Percentiles rank a stretch among this genome's conserved stretches.
phyloP scores from a whole-genome alignment of 2,888 invertebrate genomes.

The Metacarcinus magister region DNA sequence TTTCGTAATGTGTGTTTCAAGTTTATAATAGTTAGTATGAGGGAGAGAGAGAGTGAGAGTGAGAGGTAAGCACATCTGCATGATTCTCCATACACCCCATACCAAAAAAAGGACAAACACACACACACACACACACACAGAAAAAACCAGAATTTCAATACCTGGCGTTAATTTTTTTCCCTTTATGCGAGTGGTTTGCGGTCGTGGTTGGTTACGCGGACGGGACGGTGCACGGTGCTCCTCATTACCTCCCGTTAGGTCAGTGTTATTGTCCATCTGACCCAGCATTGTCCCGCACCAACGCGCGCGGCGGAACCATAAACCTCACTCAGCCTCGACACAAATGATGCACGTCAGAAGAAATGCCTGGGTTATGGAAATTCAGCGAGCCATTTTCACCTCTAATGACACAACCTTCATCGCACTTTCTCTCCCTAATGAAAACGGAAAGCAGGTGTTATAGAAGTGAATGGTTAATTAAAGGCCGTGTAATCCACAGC shows the following conservation, averaged over 20 bases:
- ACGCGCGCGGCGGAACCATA: not conserved
- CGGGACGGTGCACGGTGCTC: not conserved
- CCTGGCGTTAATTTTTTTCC: not conserved
- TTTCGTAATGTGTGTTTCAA: not conserved
- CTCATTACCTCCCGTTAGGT: slow-evolving; percentile 51
- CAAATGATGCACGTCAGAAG: slow-evolving; percentile 18
- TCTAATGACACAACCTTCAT: slow-evolving; percentile 37
- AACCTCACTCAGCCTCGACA: slow-evolving; percentile 34
- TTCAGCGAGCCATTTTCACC: slow-evolving; percentile 14
- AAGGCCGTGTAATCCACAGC: not conserved
- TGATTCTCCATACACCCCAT: not conserved
- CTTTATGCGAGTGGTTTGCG: not conserved
- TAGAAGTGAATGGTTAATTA: slow-evolving; percentile 49
- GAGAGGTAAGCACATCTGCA: not conserved
- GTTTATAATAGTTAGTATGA: not conserved
- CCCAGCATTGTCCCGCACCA: not conserved
- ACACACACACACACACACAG: too few relatives aligned
- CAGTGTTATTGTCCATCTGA: slow-evolving; percentile 46
- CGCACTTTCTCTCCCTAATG: slow-evolving; percentile 49
- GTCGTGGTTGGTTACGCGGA: not conserved
- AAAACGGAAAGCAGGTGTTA: slow-evolving; percentile 44
- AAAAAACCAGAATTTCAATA: slow-evolving; percentile 21
- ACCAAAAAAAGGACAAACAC: not conserved
- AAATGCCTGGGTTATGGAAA: slow-evolving; percentile 32
- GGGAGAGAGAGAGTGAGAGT: not conserved